These are phyloP conservation scores for Mythimna lalbum DNA, from an alignment of 2,888 invertebrate genomes.

Conservation along the genomic window DNA sequence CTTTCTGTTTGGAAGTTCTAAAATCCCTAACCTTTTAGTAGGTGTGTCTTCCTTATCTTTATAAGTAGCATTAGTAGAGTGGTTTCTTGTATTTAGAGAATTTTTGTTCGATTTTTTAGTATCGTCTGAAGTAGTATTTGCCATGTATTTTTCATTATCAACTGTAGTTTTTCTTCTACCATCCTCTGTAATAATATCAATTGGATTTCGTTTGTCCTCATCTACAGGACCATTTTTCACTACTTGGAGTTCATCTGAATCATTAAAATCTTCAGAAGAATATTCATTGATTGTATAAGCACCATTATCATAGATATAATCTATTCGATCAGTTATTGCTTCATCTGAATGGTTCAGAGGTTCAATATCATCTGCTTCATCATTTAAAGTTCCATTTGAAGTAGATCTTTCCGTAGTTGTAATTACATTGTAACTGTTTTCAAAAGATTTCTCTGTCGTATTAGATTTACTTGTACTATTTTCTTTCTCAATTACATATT, in stretches of 20 bases:
- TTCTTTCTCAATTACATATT: conserved; percentile 1
- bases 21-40: background rate
- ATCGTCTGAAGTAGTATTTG: background rate
- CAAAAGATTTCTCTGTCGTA: background rate
- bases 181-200: background rate
- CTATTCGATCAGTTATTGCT: background rate
- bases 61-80: background rate
- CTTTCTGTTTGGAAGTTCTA: background rate
- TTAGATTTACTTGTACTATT: background rate
- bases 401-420: conserved; percentile 8
- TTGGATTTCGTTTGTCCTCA: background rate
- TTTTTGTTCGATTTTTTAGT: background rate
- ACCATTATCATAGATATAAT: background rate
- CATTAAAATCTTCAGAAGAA: conserved; percentile 15
- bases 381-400: background rate
- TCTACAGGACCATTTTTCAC: background rate
- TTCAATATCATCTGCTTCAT: background rate
- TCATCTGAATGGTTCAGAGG: background rate
- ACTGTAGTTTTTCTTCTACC: background rate
- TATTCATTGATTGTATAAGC: background rate
- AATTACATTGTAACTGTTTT: background rate
- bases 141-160: background rate
- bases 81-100: background rate
- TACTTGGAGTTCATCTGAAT: conserved; percentile 18
- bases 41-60: background rate